Evolutionary conservation across 2,113 vertebrate genomes (phyloP).

Genomic region (Eclectus roratus): DNA sequence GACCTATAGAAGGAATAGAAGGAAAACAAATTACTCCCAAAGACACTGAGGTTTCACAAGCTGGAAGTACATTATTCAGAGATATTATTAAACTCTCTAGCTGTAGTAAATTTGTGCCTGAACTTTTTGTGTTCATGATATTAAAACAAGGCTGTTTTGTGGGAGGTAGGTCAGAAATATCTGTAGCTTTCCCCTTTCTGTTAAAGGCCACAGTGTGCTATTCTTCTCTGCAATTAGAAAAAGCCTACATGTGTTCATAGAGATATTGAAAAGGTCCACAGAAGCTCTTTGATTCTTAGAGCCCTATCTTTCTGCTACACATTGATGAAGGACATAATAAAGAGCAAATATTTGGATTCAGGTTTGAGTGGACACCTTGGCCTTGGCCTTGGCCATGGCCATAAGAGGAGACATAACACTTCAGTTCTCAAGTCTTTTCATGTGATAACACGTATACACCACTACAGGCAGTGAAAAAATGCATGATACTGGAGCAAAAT

Average conservation of each 20-base stretch:
- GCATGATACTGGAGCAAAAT: background rate
- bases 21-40: background rate
- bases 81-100: background rate
- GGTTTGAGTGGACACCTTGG: background rate
- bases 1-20: background rate
- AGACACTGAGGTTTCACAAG: background rate
- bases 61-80: background rate
- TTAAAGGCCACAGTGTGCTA: background rate
- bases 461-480: background rate
- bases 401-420: background rate
- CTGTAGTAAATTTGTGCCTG: background rate
- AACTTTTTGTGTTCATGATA: background rate
- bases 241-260: rapidly evolving
- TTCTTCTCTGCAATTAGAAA: background rate
- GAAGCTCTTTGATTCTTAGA: background rate
- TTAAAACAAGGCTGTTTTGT: background rate
- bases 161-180: background rate
- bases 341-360: background rate
- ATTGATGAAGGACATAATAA: background rate
- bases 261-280: background rate
- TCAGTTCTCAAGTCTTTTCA: background rate
- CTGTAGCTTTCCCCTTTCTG: background rate
- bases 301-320: background rate
- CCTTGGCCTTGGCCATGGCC: background rate
- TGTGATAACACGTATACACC: background rate